These are phyloP conservation scores for Ophiodon elongatus DNA, from an alignment of 2,113 vertebrate species.

Conservation along the genomic window DNA sequence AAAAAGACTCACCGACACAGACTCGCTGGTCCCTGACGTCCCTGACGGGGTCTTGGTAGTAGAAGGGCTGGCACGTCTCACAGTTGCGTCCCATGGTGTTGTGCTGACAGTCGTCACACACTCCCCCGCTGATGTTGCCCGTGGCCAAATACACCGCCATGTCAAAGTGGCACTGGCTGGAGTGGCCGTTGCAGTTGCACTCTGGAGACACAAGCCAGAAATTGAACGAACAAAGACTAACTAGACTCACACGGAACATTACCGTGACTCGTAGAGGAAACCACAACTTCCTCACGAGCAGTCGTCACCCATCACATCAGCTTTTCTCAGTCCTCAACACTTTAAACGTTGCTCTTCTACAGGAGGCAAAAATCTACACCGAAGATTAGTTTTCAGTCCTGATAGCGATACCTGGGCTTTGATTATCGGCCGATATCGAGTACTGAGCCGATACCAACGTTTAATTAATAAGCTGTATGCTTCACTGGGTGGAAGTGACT, in stretches of 20 bases:
- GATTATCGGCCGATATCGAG: too few relatives aligned
- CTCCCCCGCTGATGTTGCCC: conserved; percentile 90
- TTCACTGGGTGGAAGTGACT: too few relatives aligned
- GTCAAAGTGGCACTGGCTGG: conserved; percentile 91
- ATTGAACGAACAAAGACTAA: not conserved
- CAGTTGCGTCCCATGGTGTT: conserved; percentile 88
- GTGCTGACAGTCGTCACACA: conserved; percentile 87
- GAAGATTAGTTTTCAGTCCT: not conserved
- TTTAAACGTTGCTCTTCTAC: not conserved
- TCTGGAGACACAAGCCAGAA: conserved; percentile 74
- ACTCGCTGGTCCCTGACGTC: conserved; percentile 87
- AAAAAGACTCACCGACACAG: conserved; percentile 86
- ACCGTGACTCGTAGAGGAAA: not conserved
- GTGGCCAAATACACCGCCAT: conserved; percentile 92
- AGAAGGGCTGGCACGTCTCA: conserved; percentile 88
- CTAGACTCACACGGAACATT: not conserved
- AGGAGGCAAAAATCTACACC: not conserved
- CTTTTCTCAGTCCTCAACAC: not conserved
- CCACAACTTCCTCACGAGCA: not conserved
- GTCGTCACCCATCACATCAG: not conserved
- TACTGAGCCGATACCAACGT: too few relatives aligned
- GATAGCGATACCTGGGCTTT: too few relatives aligned
- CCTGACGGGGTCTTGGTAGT: conserved; percentile 82
- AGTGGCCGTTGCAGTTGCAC: conserved; percentile 92
- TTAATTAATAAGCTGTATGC: too few relatives aligned